Base-by-base conservation (phyloP, 2,797 vertebrate genomes). In the Gallirallus australis region DNA sequence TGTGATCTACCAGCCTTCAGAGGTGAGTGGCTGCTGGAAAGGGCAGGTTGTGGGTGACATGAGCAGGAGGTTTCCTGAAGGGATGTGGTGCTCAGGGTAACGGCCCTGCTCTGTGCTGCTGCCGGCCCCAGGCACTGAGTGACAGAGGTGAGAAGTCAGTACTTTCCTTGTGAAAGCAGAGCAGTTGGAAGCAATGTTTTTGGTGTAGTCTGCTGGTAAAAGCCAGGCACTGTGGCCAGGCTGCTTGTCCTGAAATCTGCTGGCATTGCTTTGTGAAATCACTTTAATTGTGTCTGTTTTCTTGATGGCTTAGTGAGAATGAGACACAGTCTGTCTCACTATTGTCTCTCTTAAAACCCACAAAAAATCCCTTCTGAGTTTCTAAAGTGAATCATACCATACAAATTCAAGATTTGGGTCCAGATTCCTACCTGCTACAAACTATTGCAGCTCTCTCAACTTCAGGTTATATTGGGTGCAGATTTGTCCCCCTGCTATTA, bases 261-360 rank as follows among this genome's bases (percentile, higher is more conserved):
- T 75, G 59, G 68, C 59, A 48, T 25, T 31, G 33, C 48, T 82
- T 76, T 95, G 69, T 87, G 52, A 69, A 78, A 66, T 82, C 37
- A 12, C n/a, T 94, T 79, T 50, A 48, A 79, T 90, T 61, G 31
- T 75, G 70, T 48, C 70, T 37, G 73, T 76, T 75, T 93, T 79
- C 68, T 83, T 12, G 42, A 69, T 48, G 33, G 69, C 6, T 59
- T 39, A 15, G 64, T 90, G 81, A 54, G 70, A 86, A 64, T 10
- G 30, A 86, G 81, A 71, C 77, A 35, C 24, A 53, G 63, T 13
- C 82, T 88, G 47, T 92, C 82, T 92, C 82, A 50, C 76, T 68
- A 69, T 79, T 92, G 83, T 89, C 33, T 87, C 83, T 83, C 81
- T 86, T 73, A 54, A 87, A 95, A 96, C 60, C 64, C 86, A 70